phyloP scores from a whole-genome alignment of 2,113 vertebrate species.

The Centropus bengalensis region DNA sequence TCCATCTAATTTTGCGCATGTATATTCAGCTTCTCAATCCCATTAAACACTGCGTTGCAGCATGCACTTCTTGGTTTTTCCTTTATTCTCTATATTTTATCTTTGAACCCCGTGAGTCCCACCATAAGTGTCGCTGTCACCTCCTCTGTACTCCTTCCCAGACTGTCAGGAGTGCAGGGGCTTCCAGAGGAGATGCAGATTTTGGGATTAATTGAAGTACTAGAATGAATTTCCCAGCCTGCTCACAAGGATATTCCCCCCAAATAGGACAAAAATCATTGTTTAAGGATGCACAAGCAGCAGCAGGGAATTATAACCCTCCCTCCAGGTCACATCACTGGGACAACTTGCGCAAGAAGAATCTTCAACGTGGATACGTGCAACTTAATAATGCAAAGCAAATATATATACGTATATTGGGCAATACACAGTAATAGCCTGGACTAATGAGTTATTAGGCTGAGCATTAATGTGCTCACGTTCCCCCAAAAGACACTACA shows the following conservation, averaged over 20 bases:
- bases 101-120: neutral
- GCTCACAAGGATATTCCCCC: neutral
- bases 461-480: neutral
- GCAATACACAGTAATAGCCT: neutral
- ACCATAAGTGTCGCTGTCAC: neutral
- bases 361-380: fast-evolving
- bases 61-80: conserved; percentile 1
- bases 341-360: neutral
- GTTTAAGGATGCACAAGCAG: neutral
- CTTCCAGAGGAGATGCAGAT: neutral
- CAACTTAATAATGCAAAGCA: neutral
- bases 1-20: neutral
- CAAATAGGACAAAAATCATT: neutral
- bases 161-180: neutral
- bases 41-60: conserved; percentile 52
- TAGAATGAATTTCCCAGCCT: neutral
- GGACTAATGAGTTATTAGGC: neutral
- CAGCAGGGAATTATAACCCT: neutral
- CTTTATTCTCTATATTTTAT: neutral
- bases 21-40: neutral
- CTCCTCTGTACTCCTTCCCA: neutral
- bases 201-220: neutral
- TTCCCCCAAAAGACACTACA: neutral
- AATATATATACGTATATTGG: neutral
- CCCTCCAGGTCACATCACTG: neutral